Evolutionary conservation across 1,140 invertebrate species (phyloP).

Genomic region (Apolygus lucorum): DNA sequence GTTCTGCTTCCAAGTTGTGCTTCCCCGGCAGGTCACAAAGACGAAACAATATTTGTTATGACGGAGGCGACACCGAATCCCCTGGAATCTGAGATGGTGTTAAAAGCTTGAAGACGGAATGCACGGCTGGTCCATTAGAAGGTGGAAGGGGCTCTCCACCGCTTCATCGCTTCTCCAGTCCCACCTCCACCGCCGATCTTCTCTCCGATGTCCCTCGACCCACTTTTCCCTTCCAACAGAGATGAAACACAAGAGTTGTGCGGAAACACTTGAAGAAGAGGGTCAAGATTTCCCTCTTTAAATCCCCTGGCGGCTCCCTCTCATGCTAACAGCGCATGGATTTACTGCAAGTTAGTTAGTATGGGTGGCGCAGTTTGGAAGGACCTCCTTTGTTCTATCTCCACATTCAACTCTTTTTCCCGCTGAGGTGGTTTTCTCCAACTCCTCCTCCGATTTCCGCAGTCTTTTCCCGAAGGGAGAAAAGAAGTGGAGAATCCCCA

Average conservation of each 20-base stretch:
- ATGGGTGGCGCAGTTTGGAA: background rate
- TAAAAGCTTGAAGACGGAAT: background rate
- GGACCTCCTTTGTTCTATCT: background rate
- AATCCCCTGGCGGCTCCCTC: background rate
- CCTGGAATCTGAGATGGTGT: slow-evolving; percentile 14
- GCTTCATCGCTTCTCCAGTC: background rate
- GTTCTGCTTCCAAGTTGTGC: background rate
- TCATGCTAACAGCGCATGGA: background rate
- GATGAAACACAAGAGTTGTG: background rate
- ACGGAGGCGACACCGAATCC: background rate
- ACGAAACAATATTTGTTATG: slow-evolving; percentile 1
- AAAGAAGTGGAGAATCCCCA: background rate
- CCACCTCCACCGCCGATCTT: background rate
- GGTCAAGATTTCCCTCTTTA: slow-evolving; percentile 4
- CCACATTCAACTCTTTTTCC: too few relatives aligned
- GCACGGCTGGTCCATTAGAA: slow-evolving; percentile 6
- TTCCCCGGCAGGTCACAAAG: background rate
- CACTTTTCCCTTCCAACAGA: background rate
- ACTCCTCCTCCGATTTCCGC: background rate
- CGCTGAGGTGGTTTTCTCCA: background rate
- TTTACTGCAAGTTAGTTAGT: slow-evolving; percentile 8
- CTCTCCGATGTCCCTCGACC: background rate
- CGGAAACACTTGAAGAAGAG: slow-evolving; percentile 6
- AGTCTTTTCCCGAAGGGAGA: background rate
- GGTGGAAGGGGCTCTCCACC: background rate